Percentiles rank a stretch among this genome's conserved stretches.
phyloP scores from a whole-genome alignment of 2,113 vertebrate genomes.

The Nothobranchius kuhntae region DNA sequence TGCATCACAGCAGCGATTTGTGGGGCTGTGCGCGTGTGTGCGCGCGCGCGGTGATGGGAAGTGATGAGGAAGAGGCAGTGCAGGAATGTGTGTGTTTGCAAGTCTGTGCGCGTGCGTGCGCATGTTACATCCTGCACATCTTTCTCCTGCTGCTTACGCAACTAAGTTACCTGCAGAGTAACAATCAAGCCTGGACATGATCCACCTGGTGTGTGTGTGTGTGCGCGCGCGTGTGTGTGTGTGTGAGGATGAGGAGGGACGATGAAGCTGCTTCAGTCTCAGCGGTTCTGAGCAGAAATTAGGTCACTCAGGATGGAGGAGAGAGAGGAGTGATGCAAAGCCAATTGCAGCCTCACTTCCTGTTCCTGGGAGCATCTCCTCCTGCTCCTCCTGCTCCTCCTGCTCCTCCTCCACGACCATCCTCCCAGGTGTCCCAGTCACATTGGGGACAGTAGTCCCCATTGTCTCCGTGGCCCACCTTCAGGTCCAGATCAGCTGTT shows the following conservation, averaged over 20 bases:
- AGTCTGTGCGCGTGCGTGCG: constrained; percentile 8
- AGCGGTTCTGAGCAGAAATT: constrained; percentile 47
- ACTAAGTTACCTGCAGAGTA: constrained; percentile 72
- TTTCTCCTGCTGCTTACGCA: constrained; percentile 58
- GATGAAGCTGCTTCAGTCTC: constrained; percentile 17
- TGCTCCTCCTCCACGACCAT: no score
- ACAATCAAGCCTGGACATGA: constrained; percentile 67
- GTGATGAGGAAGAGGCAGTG: constrained; percentile 24
- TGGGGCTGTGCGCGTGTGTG: constrained; percentile 17
- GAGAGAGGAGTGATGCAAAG: constrained; percentile 42
- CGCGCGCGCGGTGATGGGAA: neutral
- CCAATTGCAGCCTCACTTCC: constrained; percentile 41
- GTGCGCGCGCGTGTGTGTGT: no score
- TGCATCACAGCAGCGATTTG: constrained; percentile 36
- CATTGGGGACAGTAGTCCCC: no score
- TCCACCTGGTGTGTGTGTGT: constrained; percentile 41
- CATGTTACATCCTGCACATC: constrained; percentile 11
- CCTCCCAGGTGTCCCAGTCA: no score
- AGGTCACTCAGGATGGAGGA: constrained; percentile 63
- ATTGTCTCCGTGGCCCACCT: no score
- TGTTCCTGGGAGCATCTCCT: neutral
- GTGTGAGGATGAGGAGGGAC: neutral
- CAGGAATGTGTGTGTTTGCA: constrained; percentile 47
- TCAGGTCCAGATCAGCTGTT: no score
- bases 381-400: neutral